A percentile compares a stretch with the other conserved stretches of the same genome.
Conservation (phyloP, 2,888 invertebrate genomes). For the Himalopsyche japonica region DNA sequence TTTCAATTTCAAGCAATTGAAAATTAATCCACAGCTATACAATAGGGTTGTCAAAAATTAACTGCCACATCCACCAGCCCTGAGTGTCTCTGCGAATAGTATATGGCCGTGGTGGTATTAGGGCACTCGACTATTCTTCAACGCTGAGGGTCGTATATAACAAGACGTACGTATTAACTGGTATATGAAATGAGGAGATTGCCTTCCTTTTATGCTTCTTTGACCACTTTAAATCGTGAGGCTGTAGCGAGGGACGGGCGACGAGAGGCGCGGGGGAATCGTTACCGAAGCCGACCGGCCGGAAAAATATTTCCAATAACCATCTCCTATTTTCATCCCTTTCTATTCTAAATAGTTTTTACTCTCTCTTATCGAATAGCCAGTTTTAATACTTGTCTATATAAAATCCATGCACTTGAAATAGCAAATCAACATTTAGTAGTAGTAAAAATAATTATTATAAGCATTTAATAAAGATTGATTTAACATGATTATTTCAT, state of each 20-base stretch:
- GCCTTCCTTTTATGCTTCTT: constrained; percentile 39
- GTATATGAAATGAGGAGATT: constrained; percentile 38
- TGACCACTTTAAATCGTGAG: constrained; percentile 36
- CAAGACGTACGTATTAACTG: constrained; percentile 13
- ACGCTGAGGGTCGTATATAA: neutral
- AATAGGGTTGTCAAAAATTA: neutral
- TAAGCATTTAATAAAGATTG: too few relatives aligned
- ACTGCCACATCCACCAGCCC: neutral
- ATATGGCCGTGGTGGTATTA: constrained; percentile 2
- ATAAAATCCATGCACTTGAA: neutral
- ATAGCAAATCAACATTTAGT: too few relatives aligned
- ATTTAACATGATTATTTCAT: too few relatives aligned
- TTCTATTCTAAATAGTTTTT: neutral
- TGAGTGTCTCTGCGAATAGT: neutral
- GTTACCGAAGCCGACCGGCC: constrained; percentile 9
- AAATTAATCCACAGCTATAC: too few relatives aligned
- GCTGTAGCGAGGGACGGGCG: neutral
- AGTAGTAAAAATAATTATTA: too few relatives aligned
- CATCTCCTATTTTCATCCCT: constrained; percentile 5
- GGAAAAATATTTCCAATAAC: constrained; percentile 37
- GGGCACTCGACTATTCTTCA: constrained; percentile 8
- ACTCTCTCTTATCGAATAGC: neutral
- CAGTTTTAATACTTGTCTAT: neutral
- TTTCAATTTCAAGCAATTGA: too few relatives aligned
- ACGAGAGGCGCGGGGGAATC: neutral